Evolutionary conservation across 1,140 invertebrate species (phyloP).

Genomic region (Drosophila parabipectinata): DNA sequence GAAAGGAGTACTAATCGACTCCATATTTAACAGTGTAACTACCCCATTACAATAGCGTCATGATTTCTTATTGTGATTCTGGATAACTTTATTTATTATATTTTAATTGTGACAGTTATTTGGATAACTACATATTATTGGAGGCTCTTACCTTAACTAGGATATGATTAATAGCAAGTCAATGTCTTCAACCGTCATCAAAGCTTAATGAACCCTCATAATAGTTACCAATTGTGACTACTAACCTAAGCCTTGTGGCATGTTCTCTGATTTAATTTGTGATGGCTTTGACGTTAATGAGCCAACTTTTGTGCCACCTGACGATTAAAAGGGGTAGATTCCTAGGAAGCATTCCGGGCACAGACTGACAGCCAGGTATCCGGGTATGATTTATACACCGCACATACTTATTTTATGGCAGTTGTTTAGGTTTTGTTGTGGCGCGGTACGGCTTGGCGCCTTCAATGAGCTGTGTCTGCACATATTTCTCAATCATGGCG

Average conservation of each 20-base stretch:
- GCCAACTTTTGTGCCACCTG: conserved; percentile 11
- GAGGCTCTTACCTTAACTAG: not conserved
- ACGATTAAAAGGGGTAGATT: conserved; percentile 14
- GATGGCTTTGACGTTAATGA: conserved; percentile 21
- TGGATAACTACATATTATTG: too few species aligned
- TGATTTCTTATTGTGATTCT: too few species aligned
- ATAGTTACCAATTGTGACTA: conserved; percentile 4
- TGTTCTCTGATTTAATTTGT: conserved; percentile 19
- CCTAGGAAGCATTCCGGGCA: not conserved
- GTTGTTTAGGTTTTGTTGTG: conserved; percentile 34
- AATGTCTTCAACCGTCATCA: conserved; percentile 1
- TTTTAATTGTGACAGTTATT: not conserved
- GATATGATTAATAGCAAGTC: not conserved
- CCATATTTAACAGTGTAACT: too few species aligned
- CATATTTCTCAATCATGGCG: conserved; percentile 56
- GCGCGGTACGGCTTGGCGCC: conserved; percentile 43
- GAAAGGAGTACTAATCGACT: too few species aligned
- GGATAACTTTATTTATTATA: too few species aligned
- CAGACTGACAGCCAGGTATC: conserved; percentile 27
- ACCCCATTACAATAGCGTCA: too few species aligned
- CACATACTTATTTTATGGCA: conserved; percentile 71
- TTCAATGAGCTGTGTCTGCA: conserved; percentile 56
- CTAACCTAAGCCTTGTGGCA: not conserved
- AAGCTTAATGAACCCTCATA: conserved; percentile 7
- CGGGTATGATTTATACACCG: conserved; percentile 63